Evolutionary conservation across 2,113 vertebrate genomes (phyloP), one percentile per base, ranked within the genome.

Genomic region (Campylomormyrus tamandua): DNA sequence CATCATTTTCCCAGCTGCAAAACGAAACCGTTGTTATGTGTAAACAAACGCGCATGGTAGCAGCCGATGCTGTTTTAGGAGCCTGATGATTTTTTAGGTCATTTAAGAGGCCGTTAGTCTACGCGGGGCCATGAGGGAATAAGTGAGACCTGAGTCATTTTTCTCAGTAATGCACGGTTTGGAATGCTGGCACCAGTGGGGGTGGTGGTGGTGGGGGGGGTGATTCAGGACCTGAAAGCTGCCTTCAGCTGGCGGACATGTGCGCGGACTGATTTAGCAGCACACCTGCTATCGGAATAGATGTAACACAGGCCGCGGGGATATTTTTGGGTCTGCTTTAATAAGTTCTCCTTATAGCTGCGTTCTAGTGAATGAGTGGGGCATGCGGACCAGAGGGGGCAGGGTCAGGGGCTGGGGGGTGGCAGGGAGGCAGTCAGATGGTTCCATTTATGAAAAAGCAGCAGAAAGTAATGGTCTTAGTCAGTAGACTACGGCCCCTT

Each of bases 241-340:
- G 56, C 90, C 88, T 3, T 92, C 93, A 5, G 90, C 92, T 0
- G 0, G 91, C 83, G 93, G 94, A 95, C 96, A 95, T 46, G 94
- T 90, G 95, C 42, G 88, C 5, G 3, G 93, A 93, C 94, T 94
- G 95, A 95, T 94, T 96, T 96, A 93, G 96, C 94, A 95, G 88
- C 95, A 53, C 96, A 97, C 95, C 96, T 97, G 96, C 96, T 92
- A 10, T 1, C 89, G 94, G 93, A 94, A 91, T 91, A 93, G 93
- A 94, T 93, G 95, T 94, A 92, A 91, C 95, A 96, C 94, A 94
- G 95, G 94, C 95, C 1, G 0, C 83, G 1, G 85, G 93, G 94
- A 95, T 97, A 97, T 97, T 97, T 97, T 96, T 0, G 94, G 96
- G 92, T 86, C 92, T 94, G 94, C 95, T 94, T 93, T 92, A 93